Percentiles rank a stretch among this genome's conserved stretches.
These are phyloP conservation scores for Andrena fulva DNA, from an alignment of 2,888 invertebrate genomes.

Conservation along the genomic window DNA sequence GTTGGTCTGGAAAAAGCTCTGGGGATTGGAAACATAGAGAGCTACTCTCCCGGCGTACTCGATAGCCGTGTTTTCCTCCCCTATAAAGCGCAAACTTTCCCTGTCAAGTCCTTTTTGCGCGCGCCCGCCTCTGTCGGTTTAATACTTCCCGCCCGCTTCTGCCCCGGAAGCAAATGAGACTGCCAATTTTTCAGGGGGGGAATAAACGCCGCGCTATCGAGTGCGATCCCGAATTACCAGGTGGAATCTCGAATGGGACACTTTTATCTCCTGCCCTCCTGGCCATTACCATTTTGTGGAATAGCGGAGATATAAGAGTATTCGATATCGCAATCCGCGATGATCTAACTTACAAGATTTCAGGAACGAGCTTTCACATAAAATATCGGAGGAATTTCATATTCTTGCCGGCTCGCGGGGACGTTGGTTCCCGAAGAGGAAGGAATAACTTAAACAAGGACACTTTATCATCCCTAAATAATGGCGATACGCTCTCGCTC, in stretches of 20 bases:
- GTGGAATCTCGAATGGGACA: neutral
- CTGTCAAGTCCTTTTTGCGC: constrained; percentile 20
- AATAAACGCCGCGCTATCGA: neutral
- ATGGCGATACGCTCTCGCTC: neutral
- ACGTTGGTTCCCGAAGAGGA: too few species aligned
- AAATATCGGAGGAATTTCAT: too few species aligned
- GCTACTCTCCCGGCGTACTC: constrained; percentile 46
- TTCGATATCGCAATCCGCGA: too few species aligned
- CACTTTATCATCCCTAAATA: neutral
- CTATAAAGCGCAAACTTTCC: constrained; percentile 50
- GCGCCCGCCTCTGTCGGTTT: constrained; percentile 21
- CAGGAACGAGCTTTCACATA: too few species aligned
- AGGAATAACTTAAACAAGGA: too few species aligned
- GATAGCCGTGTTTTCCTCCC: constrained; percentile 47
- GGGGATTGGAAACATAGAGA: constrained; percentile 61
- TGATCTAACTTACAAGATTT: too few species aligned
- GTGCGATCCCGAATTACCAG: neutral
- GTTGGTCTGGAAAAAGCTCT: constrained; percentile 61
- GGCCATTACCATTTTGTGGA: too few species aligned
- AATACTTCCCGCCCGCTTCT: constrained; percentile 32
- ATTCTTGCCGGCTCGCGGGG: too few species aligned
- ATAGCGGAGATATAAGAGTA: too few species aligned
- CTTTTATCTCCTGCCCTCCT: neutral
- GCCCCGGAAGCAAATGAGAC: constrained; percentile 19
- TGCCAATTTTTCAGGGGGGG: neutral